Conservation (phyloP, 2,113 vertebrate species). For the Psittacara wagleri region DNA sequence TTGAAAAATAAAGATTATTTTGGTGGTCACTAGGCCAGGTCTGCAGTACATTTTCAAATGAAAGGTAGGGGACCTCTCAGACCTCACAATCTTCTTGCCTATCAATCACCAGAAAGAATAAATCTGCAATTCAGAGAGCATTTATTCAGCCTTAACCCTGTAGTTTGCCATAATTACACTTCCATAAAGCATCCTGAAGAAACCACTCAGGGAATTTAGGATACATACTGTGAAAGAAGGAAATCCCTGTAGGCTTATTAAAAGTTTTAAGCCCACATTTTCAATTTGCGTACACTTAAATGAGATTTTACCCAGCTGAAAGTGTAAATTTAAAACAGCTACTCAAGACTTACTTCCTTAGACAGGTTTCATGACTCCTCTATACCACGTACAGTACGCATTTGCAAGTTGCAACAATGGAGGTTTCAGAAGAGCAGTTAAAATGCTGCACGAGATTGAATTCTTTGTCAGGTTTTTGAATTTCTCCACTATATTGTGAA, state of each 20-base stretch:
- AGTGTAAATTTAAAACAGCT: not conserved
- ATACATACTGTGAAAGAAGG: not conserved
- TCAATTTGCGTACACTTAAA: not conserved
- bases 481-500: not conserved
- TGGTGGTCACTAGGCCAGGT: not conserved
- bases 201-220: not conserved
- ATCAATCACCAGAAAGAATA: not conserved
- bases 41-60: not conserved
- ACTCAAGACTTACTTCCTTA: not conserved
- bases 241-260: not conserved
- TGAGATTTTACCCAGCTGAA: not conserved
- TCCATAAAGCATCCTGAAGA: not conserved
- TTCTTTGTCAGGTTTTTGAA: not conserved
- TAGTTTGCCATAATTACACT: not conserved
- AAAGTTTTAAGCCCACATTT: not conserved
- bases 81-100: not conserved
- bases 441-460: not conserved
- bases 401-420: not conserved
- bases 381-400: not conserved
- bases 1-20: not conserved
- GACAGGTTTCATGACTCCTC: not conserved
- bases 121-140: not conserved
- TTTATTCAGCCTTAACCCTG: not conserved
- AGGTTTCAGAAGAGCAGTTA: not conserved
- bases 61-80: not conserved